Evolutionary conservation across 2,113 vertebrate species (phyloP), one percentile per base, ranked within the genome.

Genomic region (Microcebus ravelobensis): DNA sequence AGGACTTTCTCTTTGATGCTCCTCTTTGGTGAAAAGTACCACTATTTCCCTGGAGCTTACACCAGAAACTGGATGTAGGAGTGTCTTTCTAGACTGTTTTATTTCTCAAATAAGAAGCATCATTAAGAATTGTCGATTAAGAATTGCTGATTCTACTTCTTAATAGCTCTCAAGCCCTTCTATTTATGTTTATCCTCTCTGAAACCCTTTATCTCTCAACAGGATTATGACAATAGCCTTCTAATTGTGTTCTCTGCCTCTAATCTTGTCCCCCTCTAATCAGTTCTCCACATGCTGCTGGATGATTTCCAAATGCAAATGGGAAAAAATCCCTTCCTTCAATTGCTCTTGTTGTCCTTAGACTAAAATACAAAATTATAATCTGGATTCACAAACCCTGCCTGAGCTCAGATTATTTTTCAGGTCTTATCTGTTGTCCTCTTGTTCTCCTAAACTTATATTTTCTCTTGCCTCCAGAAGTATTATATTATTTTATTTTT

Each of bases 301-400:
- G 42, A 59, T 91, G 42, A 25, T 57, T 96, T 86, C 73, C 70
- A 83, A 63, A 94, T 63, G 77, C 77, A 88, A 88, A 88, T 84
- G 29, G 45, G 17, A 92, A 21, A 0, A 55, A 27, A 14, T 79
- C 8, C 13, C 27, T 87, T 11, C n/a, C 17, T 63, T 96, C 50
- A 68, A 2, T 61, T 45, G 57, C n/a, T 65, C 50, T 39, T 21
- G 20, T 63, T 74, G 3, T 74, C 59, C 25, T 68, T 48, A 61
- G 82, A 6, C 13, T 39, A 63, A 83, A 94, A 77, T 31, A 29
- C 74, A 70, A 92, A 94, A 83, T 84, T 12, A 70, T 71, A 52
- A 70, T 63, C 29, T 84, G 77, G n/a, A 52, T 42, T 83, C 21
- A 36, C 7, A 68, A 76, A 31, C 3, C 17, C 23, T 52, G 5